A percentile compares a stretch with the other conserved stretches of the same genome.
Evolutionary conservation across 2,113 vertebrate genomes (phyloP).

Genomic region (Sula dactylatra): DNA sequence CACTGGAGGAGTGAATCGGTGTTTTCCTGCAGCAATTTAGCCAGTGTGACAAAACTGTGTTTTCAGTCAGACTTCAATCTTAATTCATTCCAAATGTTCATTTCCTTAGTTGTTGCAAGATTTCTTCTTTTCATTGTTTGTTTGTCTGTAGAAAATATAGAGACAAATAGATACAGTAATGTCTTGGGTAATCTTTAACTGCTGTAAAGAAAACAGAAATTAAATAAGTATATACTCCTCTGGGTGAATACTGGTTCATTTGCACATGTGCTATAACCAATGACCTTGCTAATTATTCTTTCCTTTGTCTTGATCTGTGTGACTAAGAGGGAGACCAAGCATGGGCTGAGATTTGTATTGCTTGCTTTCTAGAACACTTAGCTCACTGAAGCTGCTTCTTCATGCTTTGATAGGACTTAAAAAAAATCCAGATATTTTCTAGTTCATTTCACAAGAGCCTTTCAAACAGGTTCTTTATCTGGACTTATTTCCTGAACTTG

Average conservation of each 20-base stretch:
- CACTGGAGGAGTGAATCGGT: not conserved
- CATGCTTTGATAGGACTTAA: not conserved
- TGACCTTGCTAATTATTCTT: not conserved
- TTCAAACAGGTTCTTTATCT: not conserved
- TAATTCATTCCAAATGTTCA: not conserved
- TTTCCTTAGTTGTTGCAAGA: not conserved
- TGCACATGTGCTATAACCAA: rapidly evolving
- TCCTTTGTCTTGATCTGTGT: not conserved
- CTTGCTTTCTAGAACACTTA: not conserved
- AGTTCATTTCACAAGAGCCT: not conserved
- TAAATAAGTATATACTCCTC: not conserved
- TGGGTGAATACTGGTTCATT: not conserved
- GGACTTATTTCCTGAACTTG: not conserved
- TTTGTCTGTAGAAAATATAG: not conserved
- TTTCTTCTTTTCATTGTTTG: not conserved
- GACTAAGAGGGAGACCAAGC: not conserved
- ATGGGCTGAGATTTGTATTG: not conserved
- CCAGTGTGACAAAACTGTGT: not conserved
- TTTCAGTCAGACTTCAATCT: not conserved
- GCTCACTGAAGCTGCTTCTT: not conserved
- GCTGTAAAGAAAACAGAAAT: not conserved
- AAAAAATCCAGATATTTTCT: not conserved
- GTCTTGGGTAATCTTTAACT: not conserved
- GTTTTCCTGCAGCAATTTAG: not conserved
- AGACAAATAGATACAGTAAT: not conserved